These are phyloP conservation scores for Volucella bombylans DNA, from an alignment of 2,888 invertebrate species.

Conservation along the genomic window DNA sequence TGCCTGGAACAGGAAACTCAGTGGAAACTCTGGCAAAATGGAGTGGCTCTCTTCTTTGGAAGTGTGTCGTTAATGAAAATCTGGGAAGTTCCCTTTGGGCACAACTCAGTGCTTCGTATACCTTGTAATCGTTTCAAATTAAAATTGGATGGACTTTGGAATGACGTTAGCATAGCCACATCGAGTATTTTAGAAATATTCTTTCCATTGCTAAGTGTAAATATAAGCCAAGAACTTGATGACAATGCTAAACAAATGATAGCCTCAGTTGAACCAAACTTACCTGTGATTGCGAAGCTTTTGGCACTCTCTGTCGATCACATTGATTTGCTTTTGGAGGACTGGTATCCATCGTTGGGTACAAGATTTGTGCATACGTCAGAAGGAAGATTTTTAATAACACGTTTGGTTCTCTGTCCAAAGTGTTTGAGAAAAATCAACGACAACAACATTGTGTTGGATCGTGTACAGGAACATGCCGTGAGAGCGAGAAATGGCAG, in stretches of 20 bases:
- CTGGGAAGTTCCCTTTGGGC: conserved; percentile 88
- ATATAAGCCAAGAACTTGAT: conserved; percentile 85
- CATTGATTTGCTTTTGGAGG: conserved; percentile 96
- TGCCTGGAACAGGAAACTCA: conserved; percentile 84
- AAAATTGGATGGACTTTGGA: conserved; percentile 93
- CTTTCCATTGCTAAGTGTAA: conserved; percentile 86
- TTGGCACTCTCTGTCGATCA: conserved; percentile 96
- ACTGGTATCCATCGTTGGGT: conserved; percentile 98
- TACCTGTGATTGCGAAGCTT: conserved; percentile 90
- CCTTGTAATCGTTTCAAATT: conserved; percentile 86
- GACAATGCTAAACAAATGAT: conserved; percentile 80
- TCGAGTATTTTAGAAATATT: conserved; percentile 93
- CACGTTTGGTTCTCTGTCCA: conserved; percentile 95
- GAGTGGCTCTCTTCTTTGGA: conserved; percentile 92
- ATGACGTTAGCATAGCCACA: conserved; percentile 89
- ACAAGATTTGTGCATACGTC: conserved; percentile 99
- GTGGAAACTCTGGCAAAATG: conserved; percentile 97
- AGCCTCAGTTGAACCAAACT: conserved; percentile 86
- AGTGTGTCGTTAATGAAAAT: conserved; percentile 91
- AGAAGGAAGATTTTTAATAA: conserved; percentile 96
- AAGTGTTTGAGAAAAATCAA: conserved; percentile 87
- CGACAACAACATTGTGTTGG: conserved; percentile 71
- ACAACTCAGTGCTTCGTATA: conserved; percentile 84
- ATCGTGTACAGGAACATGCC: conserved; percentile 49
- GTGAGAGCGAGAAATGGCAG: conserved; percentile 48